These are phyloP conservation scores for Zalophus californianus DNA, from an alignment of 2,797 vertebrate genomes.

Conservation along the genomic window DNA sequence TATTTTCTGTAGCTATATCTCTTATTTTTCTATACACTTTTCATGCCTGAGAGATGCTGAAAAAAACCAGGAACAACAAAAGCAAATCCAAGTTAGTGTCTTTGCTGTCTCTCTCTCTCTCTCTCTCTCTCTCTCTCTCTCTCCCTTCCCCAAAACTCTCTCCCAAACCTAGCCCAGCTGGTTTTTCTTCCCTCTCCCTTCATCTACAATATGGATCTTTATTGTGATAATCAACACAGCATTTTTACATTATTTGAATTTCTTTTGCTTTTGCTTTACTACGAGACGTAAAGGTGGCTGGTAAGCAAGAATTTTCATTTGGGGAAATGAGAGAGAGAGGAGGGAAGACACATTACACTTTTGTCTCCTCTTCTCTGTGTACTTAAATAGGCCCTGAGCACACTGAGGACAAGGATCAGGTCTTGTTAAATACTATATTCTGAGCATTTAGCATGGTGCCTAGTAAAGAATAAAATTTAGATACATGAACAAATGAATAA, in stretches of 20 bases:
- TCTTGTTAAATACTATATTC: background rate
- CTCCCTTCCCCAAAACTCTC: background rate
- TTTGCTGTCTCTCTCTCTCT: background rate
- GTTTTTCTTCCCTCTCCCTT: background rate
- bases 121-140: background rate
- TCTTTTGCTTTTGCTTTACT: background rate
- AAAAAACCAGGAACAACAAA: background rate
- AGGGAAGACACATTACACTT: background rate
- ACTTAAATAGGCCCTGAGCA: background rate
- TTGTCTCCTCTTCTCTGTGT: background rate
- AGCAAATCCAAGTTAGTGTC: background rate
- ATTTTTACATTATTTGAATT: background rate
- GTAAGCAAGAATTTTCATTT: background rate
- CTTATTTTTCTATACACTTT: background rate
- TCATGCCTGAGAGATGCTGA: background rate
- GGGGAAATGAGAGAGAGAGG: background rate
- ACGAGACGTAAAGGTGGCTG: background rate
- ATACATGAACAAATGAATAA: background rate
- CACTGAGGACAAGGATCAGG: background rate
- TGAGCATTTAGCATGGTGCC: background rate
- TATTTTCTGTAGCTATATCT: background rate
- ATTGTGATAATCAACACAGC: background rate
- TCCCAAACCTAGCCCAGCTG: background rate
- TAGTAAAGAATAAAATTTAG: background rate
- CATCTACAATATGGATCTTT: background rate